These are phyloP conservation scores for Tribolium freemani DNA, from an alignment of 2,888 invertebrate genomes.

Conservation along the genomic window DNA sequence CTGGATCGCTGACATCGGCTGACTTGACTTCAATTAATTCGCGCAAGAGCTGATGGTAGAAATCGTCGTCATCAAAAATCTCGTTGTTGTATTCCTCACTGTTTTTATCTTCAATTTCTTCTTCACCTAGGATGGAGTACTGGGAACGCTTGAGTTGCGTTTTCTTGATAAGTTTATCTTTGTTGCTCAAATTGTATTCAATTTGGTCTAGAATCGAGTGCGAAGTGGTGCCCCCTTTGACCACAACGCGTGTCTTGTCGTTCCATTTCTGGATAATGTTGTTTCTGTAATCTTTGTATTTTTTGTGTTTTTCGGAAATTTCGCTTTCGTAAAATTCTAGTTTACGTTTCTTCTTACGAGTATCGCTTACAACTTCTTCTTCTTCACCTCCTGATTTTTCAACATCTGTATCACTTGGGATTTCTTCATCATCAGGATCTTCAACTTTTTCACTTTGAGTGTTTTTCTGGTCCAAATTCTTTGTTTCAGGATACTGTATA, in stretches of 20 bases:
- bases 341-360: conserved; percentile 69
- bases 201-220: conserved; percentile 83
- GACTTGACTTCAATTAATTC: conserved; percentile 95
- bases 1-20: conserved; percentile 84
- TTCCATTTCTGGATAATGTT: conserved; percentile 93
- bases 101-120: conserved; percentile 60
- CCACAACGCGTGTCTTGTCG: conserved; percentile 87
- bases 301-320: conserved; percentile 72
- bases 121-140: conserved; percentile 78
- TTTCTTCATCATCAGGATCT: conserved; percentile 71
- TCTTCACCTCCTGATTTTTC: conserved; percentile 65
- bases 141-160: conserved; percentile 86
- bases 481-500: conserved; percentile 80
- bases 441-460: conserved; percentile 39
- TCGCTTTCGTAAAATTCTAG: conserved; percentile 73
- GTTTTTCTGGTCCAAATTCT: conserved; percentile 63
- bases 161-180: conserved; percentile 79
- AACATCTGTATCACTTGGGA: conserved; percentile 74
- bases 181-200: conserved; percentile 86
- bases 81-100: conserved; percentile 79
- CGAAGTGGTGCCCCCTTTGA: conserved; percentile 72
- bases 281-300: conserved; percentile 80
- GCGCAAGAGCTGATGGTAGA: conserved; percentile 92
- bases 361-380: conserved; percentile 46
- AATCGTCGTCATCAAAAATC: conserved; percentile 97